A percentile compares a stretch with the other conserved stretches of the same genome.
These are phyloP conservation scores for Anorthoa munda DNA, from an alignment of 2,888 invertebrate genomes.

Conservation along the genomic window DNA sequence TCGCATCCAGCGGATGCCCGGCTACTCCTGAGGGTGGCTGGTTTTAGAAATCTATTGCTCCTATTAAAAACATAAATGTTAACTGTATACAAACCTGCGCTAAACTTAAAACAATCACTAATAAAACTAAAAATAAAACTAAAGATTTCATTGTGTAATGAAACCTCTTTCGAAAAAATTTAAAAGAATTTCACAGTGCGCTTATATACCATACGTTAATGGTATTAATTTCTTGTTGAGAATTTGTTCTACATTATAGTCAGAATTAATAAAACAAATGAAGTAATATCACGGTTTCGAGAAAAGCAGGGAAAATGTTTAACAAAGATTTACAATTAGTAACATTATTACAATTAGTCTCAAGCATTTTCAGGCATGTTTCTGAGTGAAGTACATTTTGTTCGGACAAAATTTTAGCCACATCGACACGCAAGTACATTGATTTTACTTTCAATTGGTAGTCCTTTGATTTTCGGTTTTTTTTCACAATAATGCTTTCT, in stretches of 20 bases:
- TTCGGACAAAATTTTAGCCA: too few relatives aligned
- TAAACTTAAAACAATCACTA: not conserved
- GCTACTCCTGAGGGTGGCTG: too few relatives aligned
- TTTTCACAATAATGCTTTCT: too few relatives aligned
- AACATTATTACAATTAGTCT: slow-evolving; percentile 1
- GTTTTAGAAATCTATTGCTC: not conserved
- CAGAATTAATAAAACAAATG: slow-evolving; percentile 1
- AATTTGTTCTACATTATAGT: slow-evolving; percentile 20
- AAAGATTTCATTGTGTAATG: slow-evolving; percentile 15
- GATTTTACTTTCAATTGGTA: too few relatives aligned
- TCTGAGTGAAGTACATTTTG: too few relatives aligned
- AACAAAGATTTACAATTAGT: slow-evolving; percentile 11
- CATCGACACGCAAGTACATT: too few relatives aligned
- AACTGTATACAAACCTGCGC: slow-evolving; percentile 4
- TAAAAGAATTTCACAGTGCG: not conserved
- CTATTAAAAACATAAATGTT: not conserved
- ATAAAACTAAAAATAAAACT: slow-evolving; percentile 15
- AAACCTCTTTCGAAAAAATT: slow-evolving; percentile 11
- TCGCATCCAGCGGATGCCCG: too few relatives aligned
- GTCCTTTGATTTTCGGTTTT: too few relatives aligned
- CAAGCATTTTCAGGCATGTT: not conserved
- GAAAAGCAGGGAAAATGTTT: not conserved
- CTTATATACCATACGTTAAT: slow-evolving; percentile 7
- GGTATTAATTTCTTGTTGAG: not conserved
- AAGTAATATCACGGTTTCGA: not conserved